Evolutionary conservation across 2,888 invertebrate genomes (phyloP).

Genomic region (Scaeva pyrastri): DNA sequence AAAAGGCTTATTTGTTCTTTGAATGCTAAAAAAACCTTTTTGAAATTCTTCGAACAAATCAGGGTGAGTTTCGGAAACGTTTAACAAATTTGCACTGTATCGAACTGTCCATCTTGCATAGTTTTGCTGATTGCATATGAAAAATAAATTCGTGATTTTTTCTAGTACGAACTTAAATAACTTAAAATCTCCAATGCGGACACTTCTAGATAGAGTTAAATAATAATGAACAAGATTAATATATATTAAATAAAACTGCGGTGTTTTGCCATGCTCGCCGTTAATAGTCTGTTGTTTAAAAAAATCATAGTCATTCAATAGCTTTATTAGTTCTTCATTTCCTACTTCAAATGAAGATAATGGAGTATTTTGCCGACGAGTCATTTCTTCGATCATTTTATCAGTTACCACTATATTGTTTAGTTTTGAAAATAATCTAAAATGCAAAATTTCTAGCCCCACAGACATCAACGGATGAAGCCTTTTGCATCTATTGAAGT

Average conservation of each 20-base stretch:
- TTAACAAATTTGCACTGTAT: neutral
- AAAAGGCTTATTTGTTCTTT: neutral
- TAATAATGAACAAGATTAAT: neutral
- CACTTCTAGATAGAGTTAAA: neutral
- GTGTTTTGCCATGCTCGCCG: neutral
- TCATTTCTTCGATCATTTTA: neutral
- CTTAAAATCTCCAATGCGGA: neutral
- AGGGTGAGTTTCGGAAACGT: neutral
- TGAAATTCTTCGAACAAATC: neutral
- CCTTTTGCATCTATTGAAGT: constrained; percentile 11
- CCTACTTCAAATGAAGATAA: neutral
- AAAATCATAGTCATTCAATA: neutral
- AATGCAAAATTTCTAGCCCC: constrained; percentile 35
- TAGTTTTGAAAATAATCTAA: constrained; percentile 1
- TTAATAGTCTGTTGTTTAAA: neutral
- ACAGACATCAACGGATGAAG: constrained; percentile 9
- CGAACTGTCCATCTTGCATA: neutral
- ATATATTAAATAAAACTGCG: neutral
- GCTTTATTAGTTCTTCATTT: neutral
- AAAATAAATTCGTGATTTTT: neutral
- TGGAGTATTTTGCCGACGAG: neutral
- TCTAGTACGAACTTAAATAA: neutral
- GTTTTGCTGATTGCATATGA: constrained; percentile 10
- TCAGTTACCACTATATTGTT: neutral
- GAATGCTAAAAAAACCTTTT: neutral